These are phyloP conservation scores for Montipora efflorescens DNA, from an alignment of 64 coral and sea anemone genomes.

Conservation along the genomic window DNA sequence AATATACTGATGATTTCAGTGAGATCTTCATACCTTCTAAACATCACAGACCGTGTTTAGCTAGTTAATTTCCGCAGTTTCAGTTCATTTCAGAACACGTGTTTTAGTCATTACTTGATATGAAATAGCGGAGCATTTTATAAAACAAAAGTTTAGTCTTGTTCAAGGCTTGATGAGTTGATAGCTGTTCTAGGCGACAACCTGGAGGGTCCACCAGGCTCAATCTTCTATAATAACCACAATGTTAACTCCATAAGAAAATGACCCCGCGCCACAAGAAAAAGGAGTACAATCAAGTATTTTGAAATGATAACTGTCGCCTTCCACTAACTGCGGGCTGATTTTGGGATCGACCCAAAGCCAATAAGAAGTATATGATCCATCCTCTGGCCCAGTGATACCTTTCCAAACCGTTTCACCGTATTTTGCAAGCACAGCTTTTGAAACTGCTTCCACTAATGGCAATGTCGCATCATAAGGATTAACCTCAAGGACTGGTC, in stretches of 20 bases:
- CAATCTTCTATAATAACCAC: not conserved
- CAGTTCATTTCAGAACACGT: no score
- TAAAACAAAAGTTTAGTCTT: not conserved
- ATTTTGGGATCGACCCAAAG: constrained; percentile 30
- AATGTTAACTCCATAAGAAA: not conserved
- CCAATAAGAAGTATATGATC: not conserved
- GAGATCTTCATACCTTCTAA: no score
- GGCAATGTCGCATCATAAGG: not conserved
- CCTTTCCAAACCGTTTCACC: constrained; percentile 39
- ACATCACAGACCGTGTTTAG: no score
- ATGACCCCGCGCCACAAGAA: not conserved
- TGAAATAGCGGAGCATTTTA: no score
- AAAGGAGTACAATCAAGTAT: not conserved
- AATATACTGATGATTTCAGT: no score
- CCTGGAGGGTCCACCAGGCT: not conserved
- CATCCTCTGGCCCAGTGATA: constrained; percentile 26
- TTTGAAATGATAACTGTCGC: not conserved
- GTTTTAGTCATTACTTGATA: no score
- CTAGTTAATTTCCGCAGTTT: no score
- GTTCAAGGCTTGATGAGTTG: not conserved
- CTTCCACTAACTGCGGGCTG: not conserved
- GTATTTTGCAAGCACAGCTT: not conserved
- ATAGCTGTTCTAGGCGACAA: not conserved
- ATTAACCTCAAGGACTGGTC: not conserved
- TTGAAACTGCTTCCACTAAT: not conserved